Conservation (phyloP, 53 echinoderm and acorn worm genomes). For the Henricia sp. region DNA sequence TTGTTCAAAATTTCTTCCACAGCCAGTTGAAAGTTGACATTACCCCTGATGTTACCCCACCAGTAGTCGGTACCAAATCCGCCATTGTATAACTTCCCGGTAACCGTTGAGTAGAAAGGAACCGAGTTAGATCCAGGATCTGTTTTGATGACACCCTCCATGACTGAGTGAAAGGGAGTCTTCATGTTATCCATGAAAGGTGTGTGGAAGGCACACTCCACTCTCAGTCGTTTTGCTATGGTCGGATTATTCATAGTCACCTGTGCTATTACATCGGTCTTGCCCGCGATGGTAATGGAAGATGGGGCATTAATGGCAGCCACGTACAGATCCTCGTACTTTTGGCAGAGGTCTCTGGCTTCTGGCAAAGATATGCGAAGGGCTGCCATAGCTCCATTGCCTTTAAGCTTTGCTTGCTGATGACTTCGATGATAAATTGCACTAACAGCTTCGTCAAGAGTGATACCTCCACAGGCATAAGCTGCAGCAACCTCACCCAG, state of each 20-base stretch:
- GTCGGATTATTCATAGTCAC: slow-evolving; percentile 68
- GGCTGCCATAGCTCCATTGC: slow-evolving; percentile 86
- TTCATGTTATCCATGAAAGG: slow-evolving; percentile 89
- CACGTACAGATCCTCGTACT: slow-evolving; percentile 76
- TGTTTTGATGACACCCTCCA: slow-evolving; percentile 75
- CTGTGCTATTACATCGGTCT: slow-evolving; percentile 68
- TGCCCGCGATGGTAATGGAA: slow-evolving; percentile 76
- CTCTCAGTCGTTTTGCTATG: slow-evolving; percentile 77
- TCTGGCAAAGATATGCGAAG: slow-evolving; percentile 69
- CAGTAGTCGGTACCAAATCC: slow-evolving; percentile 80
- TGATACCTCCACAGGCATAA: slow-evolving; percentile 83
- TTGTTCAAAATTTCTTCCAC: slow-evolving; percentile 71
- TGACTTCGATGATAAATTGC: slow-evolving; percentile 86
- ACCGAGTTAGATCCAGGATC: slow-evolving; percentile 51
- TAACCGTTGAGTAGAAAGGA: slow-evolving; percentile 84
- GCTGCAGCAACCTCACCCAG: slow-evolving; percentile 93
- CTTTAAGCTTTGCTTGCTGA: slow-evolving; percentile 80
- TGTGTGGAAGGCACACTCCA: slow-evolving; percentile 90
- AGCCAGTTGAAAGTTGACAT: slow-evolving; percentile 80
- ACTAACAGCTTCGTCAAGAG: slow-evolving; percentile 79
- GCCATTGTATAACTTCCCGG: slow-evolving; percentile 76
- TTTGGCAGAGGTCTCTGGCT: slow-evolving; percentile 69
- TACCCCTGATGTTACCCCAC: slow-evolving; percentile 90
- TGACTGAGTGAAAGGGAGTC: slow-evolving; percentile 76
- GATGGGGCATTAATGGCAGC: slow-evolving; percentile 84